Conservation (phyloP, 2,888 invertebrate species). For the Selenia dentaria region DNA sequence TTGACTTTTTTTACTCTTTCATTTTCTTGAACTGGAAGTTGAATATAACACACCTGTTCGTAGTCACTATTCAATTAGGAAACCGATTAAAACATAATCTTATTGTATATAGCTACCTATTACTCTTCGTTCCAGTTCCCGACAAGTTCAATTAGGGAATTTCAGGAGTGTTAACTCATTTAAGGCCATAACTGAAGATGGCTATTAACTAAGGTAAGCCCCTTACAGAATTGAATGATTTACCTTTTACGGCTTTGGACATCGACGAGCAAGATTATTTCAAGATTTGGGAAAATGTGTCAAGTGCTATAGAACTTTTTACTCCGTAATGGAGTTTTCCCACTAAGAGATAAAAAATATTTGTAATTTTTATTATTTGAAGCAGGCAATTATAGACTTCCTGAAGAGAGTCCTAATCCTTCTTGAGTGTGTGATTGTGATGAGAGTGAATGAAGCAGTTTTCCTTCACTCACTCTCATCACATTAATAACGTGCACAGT, state of each 20-base stretch:
- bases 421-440: no score
- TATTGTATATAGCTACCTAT: slow-evolving; percentile 24
- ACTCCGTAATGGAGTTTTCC: no score
- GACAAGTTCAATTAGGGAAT: slow-evolving; percentile 35
- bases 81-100: slow-evolving; percentile 6
- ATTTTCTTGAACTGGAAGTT: no score
- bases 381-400: no score
- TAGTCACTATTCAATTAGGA: neutral
- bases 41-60: neutral
- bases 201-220: slow-evolving; percentile 26
- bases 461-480: no score
- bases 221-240: slow-evolving; percentile 19
- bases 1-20: no score
- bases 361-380: no score
- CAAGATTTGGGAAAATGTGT: slow-evolving; percentile 16
- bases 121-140: slow-evolving; percentile 26
- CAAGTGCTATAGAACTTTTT: slow-evolving; percentile 8
- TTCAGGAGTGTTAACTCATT: slow-evolving; percentile 35
- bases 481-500: no score
- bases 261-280: slow-evolving; percentile 12
- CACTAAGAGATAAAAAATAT: no score
- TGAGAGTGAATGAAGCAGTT: no score
- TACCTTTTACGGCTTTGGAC: slow-evolving; percentile 12
- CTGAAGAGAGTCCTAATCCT: no score
- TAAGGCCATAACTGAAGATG: slow-evolving; percentile 29